Conservation (phyloP, 2,113 vertebrate genomes). For the Okapia johnstoni region DNA sequence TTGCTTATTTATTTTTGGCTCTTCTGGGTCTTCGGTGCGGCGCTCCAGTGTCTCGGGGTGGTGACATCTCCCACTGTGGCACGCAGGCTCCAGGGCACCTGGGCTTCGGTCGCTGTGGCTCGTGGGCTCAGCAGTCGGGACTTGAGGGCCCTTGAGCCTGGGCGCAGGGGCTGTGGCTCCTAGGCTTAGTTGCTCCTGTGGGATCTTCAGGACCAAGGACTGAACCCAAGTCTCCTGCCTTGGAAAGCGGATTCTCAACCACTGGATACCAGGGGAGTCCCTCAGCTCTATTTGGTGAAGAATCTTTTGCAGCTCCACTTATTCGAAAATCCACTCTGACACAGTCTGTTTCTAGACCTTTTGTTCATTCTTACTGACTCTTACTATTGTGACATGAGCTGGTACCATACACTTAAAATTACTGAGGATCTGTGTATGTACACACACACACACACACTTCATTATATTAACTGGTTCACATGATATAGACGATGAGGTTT, state of each 20-base stretch:
- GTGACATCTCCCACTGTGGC: not conserved
- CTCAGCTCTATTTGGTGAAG: rapidly evolving
- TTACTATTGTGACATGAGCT: not conserved
- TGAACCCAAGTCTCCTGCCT: not conserved
- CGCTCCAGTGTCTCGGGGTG: rapidly evolving
- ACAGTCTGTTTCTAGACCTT: not conserved
- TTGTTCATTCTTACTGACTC: not conserved
- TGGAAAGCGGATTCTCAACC: not conserved
- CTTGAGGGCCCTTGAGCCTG: not conserved
- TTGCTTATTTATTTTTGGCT: not conserved
- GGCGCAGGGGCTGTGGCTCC: rapidly evolving
- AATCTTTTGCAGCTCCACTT: not conserved
- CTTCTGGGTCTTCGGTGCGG: rapidly evolving
- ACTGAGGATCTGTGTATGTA: no score
- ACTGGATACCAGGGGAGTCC: not conserved
- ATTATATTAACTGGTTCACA: not conserved
- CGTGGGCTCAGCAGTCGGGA: rapidly evolving
- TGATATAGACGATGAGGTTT: not conserved
- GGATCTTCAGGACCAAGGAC: not conserved
- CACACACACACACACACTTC: not conserved
- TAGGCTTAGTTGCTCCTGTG: not conserved
- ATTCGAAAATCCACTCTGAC: not conserved
- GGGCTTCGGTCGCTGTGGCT: not conserved
- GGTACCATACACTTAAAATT: rapidly evolving
- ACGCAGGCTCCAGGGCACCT: rapidly evolving